phyloP scores from a whole-genome alignment of 53 echinoderm and acorn worm genomes.

The Apostichopus leukothele region DNA sequence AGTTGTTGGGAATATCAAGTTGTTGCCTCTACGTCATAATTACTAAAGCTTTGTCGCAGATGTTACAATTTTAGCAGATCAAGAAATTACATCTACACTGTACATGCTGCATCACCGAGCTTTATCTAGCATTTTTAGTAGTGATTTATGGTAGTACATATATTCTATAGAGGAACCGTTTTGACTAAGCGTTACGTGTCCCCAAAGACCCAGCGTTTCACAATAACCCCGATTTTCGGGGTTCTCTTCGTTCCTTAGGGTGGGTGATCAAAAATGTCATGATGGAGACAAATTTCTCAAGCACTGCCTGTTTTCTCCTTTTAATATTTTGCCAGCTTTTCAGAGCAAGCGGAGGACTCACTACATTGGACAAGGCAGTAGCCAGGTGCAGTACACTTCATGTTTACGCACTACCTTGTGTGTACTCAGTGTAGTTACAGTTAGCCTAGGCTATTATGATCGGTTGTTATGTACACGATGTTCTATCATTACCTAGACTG shows the following conservation, averaged over 20 bases:
- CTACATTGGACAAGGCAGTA: constrained; percentile 21
- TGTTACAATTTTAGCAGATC: too few species aligned
- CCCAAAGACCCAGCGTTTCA: background rate
- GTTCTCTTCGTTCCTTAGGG: constrained; percentile 6
- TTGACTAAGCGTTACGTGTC: background rate
- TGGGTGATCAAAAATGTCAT: constrained; percentile 35
- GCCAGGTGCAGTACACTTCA: constrained; percentile 1
- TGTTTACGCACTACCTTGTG: too few species aligned
- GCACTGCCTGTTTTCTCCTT: constrained; percentile 12
- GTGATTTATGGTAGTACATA: too few species aligned
- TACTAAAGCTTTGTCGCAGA: too few species aligned
- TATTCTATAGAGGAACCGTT: background rate
- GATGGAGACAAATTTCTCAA: background rate
- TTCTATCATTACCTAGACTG: too few species aligned
- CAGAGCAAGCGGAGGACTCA: constrained; percentile 13
- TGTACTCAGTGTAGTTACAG: background rate
- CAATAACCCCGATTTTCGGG: constrained; percentile 34
- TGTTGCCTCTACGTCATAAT: too few species aligned
- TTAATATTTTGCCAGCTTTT: background rate
- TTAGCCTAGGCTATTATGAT: background rate
- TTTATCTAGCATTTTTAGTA: background rate
- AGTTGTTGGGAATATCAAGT: too few species aligned
- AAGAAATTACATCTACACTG: too few species aligned
- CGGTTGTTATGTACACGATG: too few species aligned
- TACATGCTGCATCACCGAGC: too few species aligned